A percentile compares a stretch with the other conserved stretches of the same genome.
phyloP scores from a whole-genome alignment of 1,140 invertebrate genomes.

The Diprion similis region DNA sequence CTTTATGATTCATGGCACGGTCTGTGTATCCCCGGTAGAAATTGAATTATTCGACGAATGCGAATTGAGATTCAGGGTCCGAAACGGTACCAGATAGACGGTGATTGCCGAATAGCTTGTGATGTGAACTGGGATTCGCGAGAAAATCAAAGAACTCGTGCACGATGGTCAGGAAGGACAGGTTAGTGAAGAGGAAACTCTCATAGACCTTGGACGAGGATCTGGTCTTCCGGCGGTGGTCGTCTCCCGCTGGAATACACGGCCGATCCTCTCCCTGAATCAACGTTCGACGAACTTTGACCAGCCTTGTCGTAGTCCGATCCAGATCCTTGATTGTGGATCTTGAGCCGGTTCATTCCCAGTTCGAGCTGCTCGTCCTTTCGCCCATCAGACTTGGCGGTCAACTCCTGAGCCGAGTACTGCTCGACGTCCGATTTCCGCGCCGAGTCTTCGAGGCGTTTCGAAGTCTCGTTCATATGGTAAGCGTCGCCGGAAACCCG shows the following conservation, averaged over 20 bases:
- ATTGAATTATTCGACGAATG: background rate
- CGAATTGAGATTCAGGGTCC: no score
- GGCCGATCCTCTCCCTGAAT: slow-evolving; percentile 78
- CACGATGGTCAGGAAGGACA: background rate
- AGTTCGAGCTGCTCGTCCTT: slow-evolving; percentile 52
- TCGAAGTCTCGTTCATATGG: background rate
- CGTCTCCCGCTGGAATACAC: slow-evolving; percentile 76
- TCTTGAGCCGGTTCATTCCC: slow-evolving; percentile 56
- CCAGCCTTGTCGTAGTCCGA: slow-evolving; percentile 77
- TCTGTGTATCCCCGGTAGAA: background rate
- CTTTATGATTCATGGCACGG: no score
- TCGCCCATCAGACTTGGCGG: slow-evolving; percentile 40
- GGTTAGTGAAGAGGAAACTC: background rate
- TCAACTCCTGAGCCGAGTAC: slow-evolving; percentile 22
- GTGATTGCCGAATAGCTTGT: background rate
- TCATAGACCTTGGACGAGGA: background rate
- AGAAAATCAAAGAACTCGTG: background rate
- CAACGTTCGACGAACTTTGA: slow-evolving; percentile 73
- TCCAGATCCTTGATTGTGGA: slow-evolving; percentile 64
- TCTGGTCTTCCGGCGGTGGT: slow-evolving; percentile 51
- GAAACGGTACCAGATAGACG: no score
- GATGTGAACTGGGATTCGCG: background rate
- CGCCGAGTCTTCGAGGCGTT: background rate
- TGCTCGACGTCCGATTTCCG: background rate
- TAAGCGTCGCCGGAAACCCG: background rate